These are phyloP conservation scores for Euplagia quadripunctaria DNA, from an alignment of 2,888 invertebrate species.

Conservation along the genomic window DNA sequence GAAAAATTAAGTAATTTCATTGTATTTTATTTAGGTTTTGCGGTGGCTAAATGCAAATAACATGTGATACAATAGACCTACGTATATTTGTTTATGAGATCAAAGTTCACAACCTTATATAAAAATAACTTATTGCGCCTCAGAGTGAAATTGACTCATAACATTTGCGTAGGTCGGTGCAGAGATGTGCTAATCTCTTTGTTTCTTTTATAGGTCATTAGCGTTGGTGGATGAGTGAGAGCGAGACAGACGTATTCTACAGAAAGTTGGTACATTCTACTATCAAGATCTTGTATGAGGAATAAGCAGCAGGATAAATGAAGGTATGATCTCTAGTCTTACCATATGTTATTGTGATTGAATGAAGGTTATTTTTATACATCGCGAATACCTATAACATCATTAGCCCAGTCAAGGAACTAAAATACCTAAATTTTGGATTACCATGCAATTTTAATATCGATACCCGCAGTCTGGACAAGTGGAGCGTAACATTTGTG, in stretches of 20 bases:
- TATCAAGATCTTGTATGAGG: not conserved
- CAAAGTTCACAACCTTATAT: constrained; percentile 6
- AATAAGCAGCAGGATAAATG: not conserved
- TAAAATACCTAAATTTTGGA: too few relatives aligned
- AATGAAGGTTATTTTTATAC: too few relatives aligned
- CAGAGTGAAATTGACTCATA: constrained; percentile 9
- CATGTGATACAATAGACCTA: not conserved
- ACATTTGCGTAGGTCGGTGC: constrained; percentile 4
- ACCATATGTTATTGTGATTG: too few relatives aligned
- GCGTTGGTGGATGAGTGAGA: not conserved
- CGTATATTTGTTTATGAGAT: not conserved
- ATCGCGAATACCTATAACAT: too few relatives aligned
- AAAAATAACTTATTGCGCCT: constrained; percentile 12
- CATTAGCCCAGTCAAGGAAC: too few relatives aligned
- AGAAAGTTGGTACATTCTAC: not conserved
- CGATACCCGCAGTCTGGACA: too few relatives aligned
- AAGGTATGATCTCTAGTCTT: too few relatives aligned
- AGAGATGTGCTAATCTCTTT: constrained; percentile 10
- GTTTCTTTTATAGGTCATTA: constrained; percentile 9
- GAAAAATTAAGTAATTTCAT: not conserved
- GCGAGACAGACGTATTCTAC: not conserved
- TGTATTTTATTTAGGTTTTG: not conserved
- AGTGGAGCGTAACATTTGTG: too few relatives aligned
- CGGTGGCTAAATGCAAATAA: not conserved
- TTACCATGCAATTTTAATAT: too few relatives aligned